phyloP scores from a whole-genome alignment of 2,797 vertebrate genomes.

The Mallotus villosus region DNA sequence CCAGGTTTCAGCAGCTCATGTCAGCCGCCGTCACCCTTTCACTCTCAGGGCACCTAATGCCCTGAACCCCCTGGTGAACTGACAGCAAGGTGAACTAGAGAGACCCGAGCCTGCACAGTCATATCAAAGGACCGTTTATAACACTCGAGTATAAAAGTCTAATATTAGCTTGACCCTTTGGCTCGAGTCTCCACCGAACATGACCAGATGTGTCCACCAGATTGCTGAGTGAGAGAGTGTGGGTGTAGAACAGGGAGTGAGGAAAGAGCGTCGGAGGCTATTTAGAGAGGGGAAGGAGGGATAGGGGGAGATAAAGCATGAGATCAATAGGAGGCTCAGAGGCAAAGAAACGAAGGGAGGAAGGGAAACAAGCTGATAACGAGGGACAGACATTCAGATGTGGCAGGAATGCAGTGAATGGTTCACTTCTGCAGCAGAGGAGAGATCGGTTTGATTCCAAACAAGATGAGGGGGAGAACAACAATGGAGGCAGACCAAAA shows the following conservation, averaged over 20 bases:
- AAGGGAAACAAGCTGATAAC: slow-evolving; percentile 14
- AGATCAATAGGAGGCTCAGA: slow-evolving; percentile 12
- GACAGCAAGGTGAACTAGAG: not conserved
- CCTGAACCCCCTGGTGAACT: not conserved
- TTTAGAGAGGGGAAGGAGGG: not conserved
- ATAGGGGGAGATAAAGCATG: slow-evolving; percentile 8
- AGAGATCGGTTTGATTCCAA: slow-evolving; percentile 48
- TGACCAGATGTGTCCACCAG: slow-evolving; percentile 9
- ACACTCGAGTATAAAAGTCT: not conserved
- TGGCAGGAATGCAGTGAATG: not conserved
- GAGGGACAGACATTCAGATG: slow-evolving; percentile 1
- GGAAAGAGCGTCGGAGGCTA: not conserved
- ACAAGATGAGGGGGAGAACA: slow-evolving; percentile 43
- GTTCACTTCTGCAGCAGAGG: slow-evolving; percentile 9
- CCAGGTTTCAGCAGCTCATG: slow-evolving; percentile 6
- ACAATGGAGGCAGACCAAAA: slow-evolving; percentile 66
- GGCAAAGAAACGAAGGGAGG: slow-evolving; percentile 3
- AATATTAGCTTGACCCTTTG: not conserved
- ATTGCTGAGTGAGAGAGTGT: not conserved
- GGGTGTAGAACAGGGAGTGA: not conserved
- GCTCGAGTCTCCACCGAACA: not conserved
- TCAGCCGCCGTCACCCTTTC: not conserved
- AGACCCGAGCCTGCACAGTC: not conserved
- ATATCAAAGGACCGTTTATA: not conserved
- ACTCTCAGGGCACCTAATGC: not conserved